phyloP scores from a whole-genome alignment of 1,140 invertebrate species.

The Aplysia californica region DNA sequence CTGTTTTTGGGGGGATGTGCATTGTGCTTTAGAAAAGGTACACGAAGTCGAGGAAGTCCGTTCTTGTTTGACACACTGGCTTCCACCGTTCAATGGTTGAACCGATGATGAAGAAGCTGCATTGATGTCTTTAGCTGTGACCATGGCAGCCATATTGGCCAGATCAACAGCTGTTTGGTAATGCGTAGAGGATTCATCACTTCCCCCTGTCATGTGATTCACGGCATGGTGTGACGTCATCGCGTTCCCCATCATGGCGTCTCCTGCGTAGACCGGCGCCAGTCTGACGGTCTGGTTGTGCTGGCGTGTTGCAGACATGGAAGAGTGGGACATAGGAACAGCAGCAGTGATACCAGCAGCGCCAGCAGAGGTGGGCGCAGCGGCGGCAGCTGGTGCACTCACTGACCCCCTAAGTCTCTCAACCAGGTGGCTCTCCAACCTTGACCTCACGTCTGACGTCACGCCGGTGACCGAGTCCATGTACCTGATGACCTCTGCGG shows the following conservation, averaged over 20 bases:
- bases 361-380: neutral
- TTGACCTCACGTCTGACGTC: constrained; percentile 74
- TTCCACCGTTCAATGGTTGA: neutral
- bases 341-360: neutral
- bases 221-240: neutral
- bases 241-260: neutral
- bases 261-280: neutral
- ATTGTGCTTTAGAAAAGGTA: neutral
- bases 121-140: neutral
- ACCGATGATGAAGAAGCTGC: neutral
- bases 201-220: neutral
- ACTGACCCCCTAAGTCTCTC: constrained; percentile 33
- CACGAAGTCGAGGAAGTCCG: neutral
- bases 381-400: neutral
- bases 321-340: neutral
- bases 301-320: neutral
- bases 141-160: constrained; percentile 9
- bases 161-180: constrained; percentile 24
- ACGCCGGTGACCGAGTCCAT: constrained; percentile 79
- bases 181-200: neutral
- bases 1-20: neutral
- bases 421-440: constrained; percentile 36
- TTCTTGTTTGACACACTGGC: neutral
- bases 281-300: neutral
- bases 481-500: constrained; percentile 58